phyloP scores from a whole-genome alignment of 2,113 vertebrate species.

The Actinemys pallida region DNA sequence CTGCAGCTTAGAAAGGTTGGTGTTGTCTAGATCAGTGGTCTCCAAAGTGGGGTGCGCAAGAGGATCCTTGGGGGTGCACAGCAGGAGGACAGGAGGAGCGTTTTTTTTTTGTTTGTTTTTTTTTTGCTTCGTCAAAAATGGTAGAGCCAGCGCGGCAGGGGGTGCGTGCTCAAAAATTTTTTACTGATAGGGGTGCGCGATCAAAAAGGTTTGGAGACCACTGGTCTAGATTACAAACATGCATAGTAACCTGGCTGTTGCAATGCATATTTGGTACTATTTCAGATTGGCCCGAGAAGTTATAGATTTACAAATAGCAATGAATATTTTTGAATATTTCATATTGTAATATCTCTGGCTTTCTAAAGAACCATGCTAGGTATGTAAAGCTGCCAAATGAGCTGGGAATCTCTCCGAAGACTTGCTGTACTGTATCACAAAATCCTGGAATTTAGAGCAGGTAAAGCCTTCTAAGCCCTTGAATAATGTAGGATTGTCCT shows the following conservation, averaged over 20 bases:
- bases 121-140: too few relatives aligned
- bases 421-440: not conserved
- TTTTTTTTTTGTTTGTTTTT: too few relatives aligned
- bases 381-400: not conserved
- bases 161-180: too few relatives aligned
- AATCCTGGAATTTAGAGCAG: too few relatives aligned
- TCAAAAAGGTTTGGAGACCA: too few relatives aligned
- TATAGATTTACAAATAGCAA: not conserved
- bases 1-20: rapidly evolving
- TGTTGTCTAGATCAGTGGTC: not conserved
- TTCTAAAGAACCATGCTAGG: rapidly evolving
- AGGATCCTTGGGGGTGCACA: too few relatives aligned
- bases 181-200: too few relatives aligned
- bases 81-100: too few relatives aligned
- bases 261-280: rapidly evolving
- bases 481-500: not conserved
- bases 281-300: not conserved
- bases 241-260: not conserved
- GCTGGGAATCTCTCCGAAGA: not conserved
- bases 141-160: too few relatives aligned
- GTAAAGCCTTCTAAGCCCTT: not conserved
- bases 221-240: not conserved
- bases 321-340: not conserved
- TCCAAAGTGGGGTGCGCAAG: too few relatives aligned
- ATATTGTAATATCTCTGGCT: not conserved